Conservation (phyloP, 2,888 invertebrate genomes). For the Pegoplata infirma region DNA sequence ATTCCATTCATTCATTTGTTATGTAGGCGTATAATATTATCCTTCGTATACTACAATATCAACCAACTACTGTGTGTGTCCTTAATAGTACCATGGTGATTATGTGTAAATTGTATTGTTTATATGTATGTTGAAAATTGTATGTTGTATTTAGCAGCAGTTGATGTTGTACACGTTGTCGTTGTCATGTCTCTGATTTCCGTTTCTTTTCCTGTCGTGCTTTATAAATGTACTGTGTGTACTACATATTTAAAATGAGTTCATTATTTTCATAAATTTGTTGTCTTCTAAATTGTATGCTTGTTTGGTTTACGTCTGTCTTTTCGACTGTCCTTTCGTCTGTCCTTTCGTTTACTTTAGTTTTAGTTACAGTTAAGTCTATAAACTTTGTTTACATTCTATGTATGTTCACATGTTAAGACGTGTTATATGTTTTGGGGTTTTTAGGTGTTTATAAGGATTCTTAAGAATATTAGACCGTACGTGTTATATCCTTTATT, state of each 20-base stretch:
- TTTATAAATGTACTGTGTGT: not conserved
- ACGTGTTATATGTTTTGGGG: not conserved
- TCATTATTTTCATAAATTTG: not conserved
- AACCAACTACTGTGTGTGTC: conserved; percentile 36
- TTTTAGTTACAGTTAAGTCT: conserved; percentile 15
- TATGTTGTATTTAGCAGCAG: not conserved
- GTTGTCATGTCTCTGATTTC: conserved; percentile 50
- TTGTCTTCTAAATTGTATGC: conserved; percentile 25
- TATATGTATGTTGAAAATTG: conserved; percentile 33
- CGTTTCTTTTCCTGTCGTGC: conserved; percentile 31
- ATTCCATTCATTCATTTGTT: conserved; percentile 38
- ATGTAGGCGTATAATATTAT: conserved; percentile 18
- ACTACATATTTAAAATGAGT: not conserved
- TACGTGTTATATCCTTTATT: conserved; percentile 30
- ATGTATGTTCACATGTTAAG: not conserved
- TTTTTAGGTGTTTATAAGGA: conserved; percentile 33
- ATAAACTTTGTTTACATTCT: conserved; percentile 13
- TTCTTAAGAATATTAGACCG: conserved; percentile 16
- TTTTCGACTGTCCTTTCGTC: too few species aligned
- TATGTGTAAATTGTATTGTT: conserved; percentile 46
- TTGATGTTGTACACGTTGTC: not conserved
- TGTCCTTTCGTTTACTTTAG: not conserved
- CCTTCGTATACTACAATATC: too few species aligned
- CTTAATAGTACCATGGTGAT: conserved; percentile 59
- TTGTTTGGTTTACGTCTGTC: too few species aligned